phyloP scores from a whole-genome alignment of 2,888 invertebrate species.

The Coelinius sp. region DNA sequence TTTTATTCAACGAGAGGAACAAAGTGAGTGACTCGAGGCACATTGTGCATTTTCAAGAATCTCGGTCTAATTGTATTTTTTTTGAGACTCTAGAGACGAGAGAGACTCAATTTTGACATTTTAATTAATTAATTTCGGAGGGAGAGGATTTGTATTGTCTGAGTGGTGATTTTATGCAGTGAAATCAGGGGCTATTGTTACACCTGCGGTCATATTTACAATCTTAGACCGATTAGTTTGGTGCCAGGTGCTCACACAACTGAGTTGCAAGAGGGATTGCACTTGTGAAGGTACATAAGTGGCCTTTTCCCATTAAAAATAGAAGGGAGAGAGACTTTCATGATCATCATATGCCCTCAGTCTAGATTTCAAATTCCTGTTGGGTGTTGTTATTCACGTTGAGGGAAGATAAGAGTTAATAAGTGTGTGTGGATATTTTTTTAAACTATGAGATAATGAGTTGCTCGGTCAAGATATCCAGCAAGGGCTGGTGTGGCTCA shows the following conservation, averaged over 20 bases:
- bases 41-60: background rate
- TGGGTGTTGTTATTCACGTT: slow-evolving; percentile 2
- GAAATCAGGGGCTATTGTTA: background rate
- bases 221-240: slow-evolving; percentile 15
- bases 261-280: background rate
- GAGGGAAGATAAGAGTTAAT: slow-evolving; percentile 3
- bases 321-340: background rate
- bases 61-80: background rate
- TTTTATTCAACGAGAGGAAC: background rate
- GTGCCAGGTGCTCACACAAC: slow-evolving; percentile 27
- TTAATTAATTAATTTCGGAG: background rate
- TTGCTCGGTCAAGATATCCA: slow-evolving; percentile 67
- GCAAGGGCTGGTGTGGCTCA: slow-evolving; percentile 66
- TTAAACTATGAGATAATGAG: slow-evolving; percentile 66
- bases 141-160: background rate
- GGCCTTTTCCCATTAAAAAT: background rate
- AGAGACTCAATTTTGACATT: too few species aligned
- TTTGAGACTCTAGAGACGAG: background rate
- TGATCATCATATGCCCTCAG: background rate
- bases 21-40: background rate
- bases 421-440: slow-evolving; percentile 11
- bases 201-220: slow-evolving; percentile 30
- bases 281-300: slow-evolving; percentile 29
- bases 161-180: background rate
- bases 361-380: background rate